Conservation (phyloP, 2,888 invertebrate genomes). For the Oeneis ivallda region DNA sequence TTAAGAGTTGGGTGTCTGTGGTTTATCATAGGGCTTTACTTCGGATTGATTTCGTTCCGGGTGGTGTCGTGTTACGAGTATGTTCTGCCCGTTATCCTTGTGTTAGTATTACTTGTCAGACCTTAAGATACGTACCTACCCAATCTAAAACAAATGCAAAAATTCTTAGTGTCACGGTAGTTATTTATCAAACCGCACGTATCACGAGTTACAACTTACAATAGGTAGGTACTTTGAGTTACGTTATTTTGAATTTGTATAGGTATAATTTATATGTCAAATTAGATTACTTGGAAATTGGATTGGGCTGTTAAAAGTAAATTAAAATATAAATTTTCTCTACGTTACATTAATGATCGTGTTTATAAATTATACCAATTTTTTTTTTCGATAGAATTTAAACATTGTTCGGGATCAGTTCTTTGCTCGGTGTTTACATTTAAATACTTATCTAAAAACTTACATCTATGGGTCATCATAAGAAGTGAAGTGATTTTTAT, state of each 20-base stretch:
- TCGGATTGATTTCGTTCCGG: no score
- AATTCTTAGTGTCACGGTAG: slow-evolving; percentile 2
- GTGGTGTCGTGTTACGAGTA: not conserved
- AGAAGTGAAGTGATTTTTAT: no score
- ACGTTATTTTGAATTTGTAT: not conserved
- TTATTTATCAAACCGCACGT: not conserved
- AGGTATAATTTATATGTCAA: not conserved
- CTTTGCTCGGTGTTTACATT: no score
- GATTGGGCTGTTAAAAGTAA: not conserved
- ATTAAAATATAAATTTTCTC: not conserved
- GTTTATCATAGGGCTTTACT: no score
- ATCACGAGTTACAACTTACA: no score
- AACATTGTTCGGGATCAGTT: no score
- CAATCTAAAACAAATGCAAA: not conserved
- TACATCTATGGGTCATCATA: no score
- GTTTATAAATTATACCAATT: not conserved
- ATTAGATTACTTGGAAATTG: not conserved
- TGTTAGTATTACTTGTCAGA: not conserved
- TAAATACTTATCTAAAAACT: no score
- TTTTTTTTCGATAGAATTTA: not conserved
- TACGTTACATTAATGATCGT: not conserved
- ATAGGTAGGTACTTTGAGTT: no score
- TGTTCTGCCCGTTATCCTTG: not conserved
- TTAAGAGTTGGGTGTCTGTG: no score
- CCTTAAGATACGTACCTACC: not conserved